These are phyloP conservation scores for Elegia similella DNA, from an alignment of 2,888 invertebrate genomes.

Conservation along the genomic window DNA sequence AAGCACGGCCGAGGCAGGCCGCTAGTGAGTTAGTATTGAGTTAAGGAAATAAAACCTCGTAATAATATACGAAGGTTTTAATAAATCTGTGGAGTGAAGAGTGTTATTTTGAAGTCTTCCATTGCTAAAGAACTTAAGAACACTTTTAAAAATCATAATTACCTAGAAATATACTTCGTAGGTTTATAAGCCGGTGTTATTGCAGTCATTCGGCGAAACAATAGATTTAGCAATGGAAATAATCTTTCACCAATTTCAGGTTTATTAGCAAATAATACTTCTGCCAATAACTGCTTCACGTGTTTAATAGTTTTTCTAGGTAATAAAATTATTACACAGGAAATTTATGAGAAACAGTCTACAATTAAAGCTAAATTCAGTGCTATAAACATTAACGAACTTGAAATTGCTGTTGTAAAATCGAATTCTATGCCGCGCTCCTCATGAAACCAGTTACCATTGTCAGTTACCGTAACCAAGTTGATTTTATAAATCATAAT, in stretches of 20 bases:
- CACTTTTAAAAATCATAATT: too few species aligned
- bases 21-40: too few species aligned
- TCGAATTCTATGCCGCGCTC: slow-evolving; percentile 11
- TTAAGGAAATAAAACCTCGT: too few species aligned
- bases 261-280: not conserved
- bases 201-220: too few species aligned
- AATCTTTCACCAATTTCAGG: not conserved
- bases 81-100: too few species aligned
- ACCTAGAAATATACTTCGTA: too few species aligned
- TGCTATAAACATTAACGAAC: slow-evolving; percentile 22
- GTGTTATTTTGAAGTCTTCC: too few species aligned
- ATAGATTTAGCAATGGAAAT: too few species aligned
- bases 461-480: slow-evolving; percentile 19
- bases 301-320: not conserved
- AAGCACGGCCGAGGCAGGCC: too few species aligned
- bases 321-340: not conserved
- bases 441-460: slow-evolving; percentile 19
- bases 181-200: too few species aligned
- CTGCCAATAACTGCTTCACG: not conserved
- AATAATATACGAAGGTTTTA: too few species aligned
- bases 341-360: not conserved
- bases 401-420: slow-evolving; percentile 20
- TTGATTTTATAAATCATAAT: slow-evolving; percentile 9
- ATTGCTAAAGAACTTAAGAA: too few species aligned
- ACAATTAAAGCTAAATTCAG: slow-evolving; percentile 17